phyloP scores from a whole-genome alignment of 1,140 invertebrate genomes.

The Panulirus ornatus region DNA sequence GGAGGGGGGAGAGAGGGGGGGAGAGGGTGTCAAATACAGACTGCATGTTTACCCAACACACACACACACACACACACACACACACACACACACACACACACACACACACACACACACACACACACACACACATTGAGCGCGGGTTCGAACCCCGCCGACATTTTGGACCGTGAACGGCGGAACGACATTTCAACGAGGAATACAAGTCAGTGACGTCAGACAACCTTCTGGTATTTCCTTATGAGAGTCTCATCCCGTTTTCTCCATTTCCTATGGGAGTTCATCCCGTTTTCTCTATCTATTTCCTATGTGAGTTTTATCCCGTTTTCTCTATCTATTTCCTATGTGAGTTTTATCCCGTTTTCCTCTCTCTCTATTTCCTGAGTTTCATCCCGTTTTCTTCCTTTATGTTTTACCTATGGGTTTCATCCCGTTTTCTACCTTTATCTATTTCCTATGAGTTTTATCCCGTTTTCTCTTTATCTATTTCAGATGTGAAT shows the following conservation, averaged over 20 bases:
- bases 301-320: not conserved
- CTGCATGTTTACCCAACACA: not conserved
- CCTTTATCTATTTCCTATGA: not conserved
- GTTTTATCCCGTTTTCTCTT: not conserved
- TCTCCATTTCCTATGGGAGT: not conserved
- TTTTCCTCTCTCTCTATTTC: slow-evolving; percentile 6
- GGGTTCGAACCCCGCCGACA: too few relatives aligned
- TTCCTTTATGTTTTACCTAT: not conserved
- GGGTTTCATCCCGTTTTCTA: not conserved
- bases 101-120: slow-evolving; percentile 24
- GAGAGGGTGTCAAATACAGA: not conserved
- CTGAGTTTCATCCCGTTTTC: not conserved
- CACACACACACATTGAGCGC: too few relatives aligned
- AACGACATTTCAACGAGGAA: too few relatives aligned
- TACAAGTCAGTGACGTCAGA: too few relatives aligned
- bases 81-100: slow-evolving; percentile 14
- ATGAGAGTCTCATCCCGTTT: not conserved
- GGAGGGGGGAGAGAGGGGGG: not conserved
- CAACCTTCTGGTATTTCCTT: too few relatives aligned
- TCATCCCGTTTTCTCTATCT: not conserved
- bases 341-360: not conserved
- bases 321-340: not conserved
- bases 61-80: slow-evolving; percentile 13
- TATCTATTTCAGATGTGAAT: not conserved
- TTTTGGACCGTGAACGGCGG: too few relatives aligned